These are phyloP conservation scores for Epirrhoe tristata DNA, from an alignment of 2,888 invertebrate species.

Conservation along the genomic window DNA sequence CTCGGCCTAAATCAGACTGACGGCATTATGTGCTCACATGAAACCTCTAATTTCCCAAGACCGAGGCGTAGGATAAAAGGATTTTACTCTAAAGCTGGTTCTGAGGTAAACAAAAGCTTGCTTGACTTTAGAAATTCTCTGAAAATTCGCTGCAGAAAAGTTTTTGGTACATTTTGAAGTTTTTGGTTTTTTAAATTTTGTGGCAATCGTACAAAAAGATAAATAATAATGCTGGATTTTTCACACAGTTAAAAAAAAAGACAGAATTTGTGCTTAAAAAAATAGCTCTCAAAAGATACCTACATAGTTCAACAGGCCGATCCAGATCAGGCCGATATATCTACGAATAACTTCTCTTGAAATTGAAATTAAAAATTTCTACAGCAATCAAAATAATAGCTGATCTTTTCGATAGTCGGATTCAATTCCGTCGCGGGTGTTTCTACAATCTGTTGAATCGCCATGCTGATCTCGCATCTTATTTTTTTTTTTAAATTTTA, in stretches of 20 bases:
- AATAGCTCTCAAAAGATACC: no score
- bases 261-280: no score
- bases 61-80: constrained; percentile 41
- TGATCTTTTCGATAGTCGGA: no score
- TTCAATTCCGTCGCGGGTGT: no score
- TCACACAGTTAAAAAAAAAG: no score
- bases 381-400: no score
- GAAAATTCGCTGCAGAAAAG: constrained; percentile 11
- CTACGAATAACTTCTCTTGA: no score
- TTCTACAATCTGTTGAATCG: not conserved
- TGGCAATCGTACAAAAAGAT: not conserved
- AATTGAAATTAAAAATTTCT: no score
- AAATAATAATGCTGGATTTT: no score
- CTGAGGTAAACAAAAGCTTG: constrained; percentile 24
- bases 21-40: constrained; percentile 43
- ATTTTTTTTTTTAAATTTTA: constrained; percentile 3
- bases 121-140: constrained; percentile 22
- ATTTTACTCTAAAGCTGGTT: constrained; percentile 25
- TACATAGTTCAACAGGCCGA: no score
- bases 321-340: no score
- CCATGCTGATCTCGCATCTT: not conserved
- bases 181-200: not conserved
- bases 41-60: constrained; percentile 53
- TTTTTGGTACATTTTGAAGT: constrained; percentile 16
- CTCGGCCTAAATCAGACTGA: constrained; percentile 57